Conservation (phyloP, 2,797 vertebrate genomes). For the Falco rusticolus region DNA sequence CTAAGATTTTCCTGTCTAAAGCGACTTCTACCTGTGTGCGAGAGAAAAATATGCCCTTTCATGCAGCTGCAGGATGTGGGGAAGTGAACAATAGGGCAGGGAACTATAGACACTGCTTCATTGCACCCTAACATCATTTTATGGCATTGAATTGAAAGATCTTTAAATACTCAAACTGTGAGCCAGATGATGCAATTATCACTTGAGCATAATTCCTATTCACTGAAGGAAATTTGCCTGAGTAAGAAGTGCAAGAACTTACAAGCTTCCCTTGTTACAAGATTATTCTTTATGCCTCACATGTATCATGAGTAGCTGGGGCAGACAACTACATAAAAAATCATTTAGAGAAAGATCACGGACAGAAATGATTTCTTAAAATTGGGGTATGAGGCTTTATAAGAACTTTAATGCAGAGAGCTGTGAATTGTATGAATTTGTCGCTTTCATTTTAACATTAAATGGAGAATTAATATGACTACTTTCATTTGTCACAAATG, state of each 20-base stretch:
- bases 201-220: constrained; percentile 36
- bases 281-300: constrained; percentile 2
- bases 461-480: constrained; percentile 61
- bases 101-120: background rate
- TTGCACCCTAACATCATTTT: background rate
- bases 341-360: constrained; percentile 4
- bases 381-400: background rate
- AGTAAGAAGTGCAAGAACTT: background rate
- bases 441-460: constrained; percentile 50
- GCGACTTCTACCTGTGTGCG: background rate
- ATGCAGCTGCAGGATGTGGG: background rate
- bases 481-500: constrained; percentile 51
- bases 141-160: background rate
- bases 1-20: background rate
- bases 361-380: constrained; percentile 29
- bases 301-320: background rate
- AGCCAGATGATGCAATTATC: constrained; percentile 25
- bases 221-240: constrained; percentile 11
- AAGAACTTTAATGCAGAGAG: constrained; percentile 35
- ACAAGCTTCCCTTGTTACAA: background rate
- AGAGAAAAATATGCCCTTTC: background rate
- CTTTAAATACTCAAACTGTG: background rate
- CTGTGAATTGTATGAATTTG: constrained; percentile 41
- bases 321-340: constrained; percentile 42
- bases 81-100: background rate